Evolutionary conservation across 2,797 vertebrate genomes (phyloP).

Genomic region (Pachyuromys duprasi): DNA sequence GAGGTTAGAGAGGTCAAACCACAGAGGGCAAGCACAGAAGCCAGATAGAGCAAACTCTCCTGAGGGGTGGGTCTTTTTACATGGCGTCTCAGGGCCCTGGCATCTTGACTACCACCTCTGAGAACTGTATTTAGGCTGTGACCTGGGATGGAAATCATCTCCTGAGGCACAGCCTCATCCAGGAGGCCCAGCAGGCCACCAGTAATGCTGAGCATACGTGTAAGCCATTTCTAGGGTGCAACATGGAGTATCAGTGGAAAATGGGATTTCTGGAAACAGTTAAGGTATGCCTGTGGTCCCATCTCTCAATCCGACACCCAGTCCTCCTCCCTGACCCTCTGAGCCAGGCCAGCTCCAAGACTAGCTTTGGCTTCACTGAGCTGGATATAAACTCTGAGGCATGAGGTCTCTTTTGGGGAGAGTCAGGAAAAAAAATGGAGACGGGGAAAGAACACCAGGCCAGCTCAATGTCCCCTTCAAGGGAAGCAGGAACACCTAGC

Average conservation of each 20-base stretch:
- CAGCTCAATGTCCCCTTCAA: neutral
- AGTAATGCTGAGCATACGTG: rapidly evolving
- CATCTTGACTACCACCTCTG: neutral
- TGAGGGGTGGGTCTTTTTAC: rapidly evolving
- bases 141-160: neutral
- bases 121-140: neutral
- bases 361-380: neutral
- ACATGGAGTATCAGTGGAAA: rapidly evolving
- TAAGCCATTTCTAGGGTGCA: rapidly evolving
- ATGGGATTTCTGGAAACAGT: neutral
- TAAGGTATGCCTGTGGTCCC: neutral
- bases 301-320: too few species aligned
- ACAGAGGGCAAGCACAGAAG: rapidly evolving
- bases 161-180: rapidly evolving
- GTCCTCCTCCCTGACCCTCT: too few species aligned
- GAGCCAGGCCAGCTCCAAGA: neutral
- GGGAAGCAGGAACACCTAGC: neutral
- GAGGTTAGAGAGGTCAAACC: neutral
- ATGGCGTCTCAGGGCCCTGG: rapidly evolving
- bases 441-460: rapidly evolving
- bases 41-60: neutral
- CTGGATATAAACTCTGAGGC: neutral
- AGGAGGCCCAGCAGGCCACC: neutral
- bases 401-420: neutral
- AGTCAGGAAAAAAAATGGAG: neutral